Evolutionary conservation across 2,113 vertebrate genomes (phyloP).

Genomic region (Antechinus stuartii): DNA sequence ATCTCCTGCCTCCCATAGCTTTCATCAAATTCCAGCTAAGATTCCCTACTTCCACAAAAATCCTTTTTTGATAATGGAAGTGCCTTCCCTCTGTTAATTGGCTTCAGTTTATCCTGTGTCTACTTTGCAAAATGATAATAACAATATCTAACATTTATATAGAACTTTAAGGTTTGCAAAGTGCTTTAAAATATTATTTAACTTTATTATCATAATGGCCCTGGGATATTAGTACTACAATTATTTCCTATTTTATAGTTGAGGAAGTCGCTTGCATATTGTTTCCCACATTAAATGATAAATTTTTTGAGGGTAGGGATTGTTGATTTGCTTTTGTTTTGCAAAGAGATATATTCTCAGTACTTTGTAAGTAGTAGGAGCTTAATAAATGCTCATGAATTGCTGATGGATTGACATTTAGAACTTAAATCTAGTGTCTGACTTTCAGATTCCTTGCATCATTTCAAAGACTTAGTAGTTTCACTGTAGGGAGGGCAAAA

Average conservation of each 20-base stretch:
- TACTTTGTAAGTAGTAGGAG: background rate
- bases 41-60: background rate
- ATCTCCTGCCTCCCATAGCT: background rate
- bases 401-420: background rate
- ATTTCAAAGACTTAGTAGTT: background rate
- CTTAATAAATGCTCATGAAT: background rate
- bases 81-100: background rate
- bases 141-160: background rate
- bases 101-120: background rate
- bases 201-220: background rate
- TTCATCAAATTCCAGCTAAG: background rate
- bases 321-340: background rate
- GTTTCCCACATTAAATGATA: background rate
- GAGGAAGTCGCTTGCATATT: background rate
- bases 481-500: slow-evolving; percentile 4
- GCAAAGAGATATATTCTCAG: background rate
- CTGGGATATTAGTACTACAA: background rate
- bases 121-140: background rate
- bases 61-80: background rate
- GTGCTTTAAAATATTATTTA: background rate
- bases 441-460: background rate
- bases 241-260: background rate
- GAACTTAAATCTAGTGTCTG: background rate
- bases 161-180: background rate
- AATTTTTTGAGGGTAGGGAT: background rate